Evolutionary conservation across 2,797 vertebrate species (phyloP).

Genomic region (Gallinago stenura): DNA sequence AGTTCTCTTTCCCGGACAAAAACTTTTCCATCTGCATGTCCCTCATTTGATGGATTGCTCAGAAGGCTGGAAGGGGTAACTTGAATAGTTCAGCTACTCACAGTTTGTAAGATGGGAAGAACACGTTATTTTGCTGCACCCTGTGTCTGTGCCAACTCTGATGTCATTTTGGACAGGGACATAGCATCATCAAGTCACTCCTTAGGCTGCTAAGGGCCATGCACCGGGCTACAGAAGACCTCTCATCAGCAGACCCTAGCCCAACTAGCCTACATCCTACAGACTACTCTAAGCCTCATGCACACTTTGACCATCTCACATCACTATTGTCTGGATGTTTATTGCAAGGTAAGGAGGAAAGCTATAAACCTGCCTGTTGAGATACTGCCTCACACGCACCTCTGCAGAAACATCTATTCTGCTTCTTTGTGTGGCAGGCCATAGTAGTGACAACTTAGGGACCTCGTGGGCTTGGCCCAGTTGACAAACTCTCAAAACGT

Average conservation of each 20-base stretch:
- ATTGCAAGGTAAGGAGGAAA: background rate
- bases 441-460: background rate
- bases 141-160: accelerated
- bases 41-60: background rate
- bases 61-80: background rate
- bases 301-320: background rate
- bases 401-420: background rate
- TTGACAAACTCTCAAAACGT: background rate
- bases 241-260: background rate
- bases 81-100: background rate
- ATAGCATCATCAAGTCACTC: background rate
- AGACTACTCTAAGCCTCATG: background rate
- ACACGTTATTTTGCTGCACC: background rate
- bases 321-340: background rate
- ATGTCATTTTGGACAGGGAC: background rate
- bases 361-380: background rate
- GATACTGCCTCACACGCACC: background rate
- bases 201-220: background rate
- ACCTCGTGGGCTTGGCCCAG: background rate
- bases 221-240: background rate
- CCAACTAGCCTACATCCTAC: background rate
- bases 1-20: background rate
- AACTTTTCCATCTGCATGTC: background rate
- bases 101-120: background rate
- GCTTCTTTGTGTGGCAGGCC: background rate